These are phyloP conservation scores for Eolophus roseicapilla DNA, from an alignment of 2,113 vertebrate species.

Conservation along the genomic window DNA sequence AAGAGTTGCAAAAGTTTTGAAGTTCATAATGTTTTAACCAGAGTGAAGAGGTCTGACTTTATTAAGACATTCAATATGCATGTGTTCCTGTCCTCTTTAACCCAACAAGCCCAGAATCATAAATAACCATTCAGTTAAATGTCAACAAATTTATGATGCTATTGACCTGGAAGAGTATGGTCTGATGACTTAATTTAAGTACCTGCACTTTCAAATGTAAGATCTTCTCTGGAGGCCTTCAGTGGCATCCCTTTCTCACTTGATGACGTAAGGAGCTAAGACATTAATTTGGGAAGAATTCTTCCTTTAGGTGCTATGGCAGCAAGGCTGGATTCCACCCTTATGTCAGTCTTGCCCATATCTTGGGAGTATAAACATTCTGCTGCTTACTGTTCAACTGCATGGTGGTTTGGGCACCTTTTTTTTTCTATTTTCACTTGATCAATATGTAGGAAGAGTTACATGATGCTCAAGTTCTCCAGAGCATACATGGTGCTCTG, in stretches of 20 bases:
- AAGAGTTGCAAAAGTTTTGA: background rate
- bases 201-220: background rate
- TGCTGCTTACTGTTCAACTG: background rate
- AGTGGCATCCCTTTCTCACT: background rate
- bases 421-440: background rate
- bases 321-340: background rate
- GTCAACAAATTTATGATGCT: background rate
- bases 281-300: background rate
- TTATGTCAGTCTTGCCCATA: background rate
- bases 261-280: background rate
- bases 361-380: background rate
- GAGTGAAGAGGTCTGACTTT: background rate
- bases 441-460: background rate
- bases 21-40: background rate
- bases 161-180: background rate
- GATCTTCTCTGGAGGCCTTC: background rate
- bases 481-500: accelerated
- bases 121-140: background rate
- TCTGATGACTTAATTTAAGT: background rate
- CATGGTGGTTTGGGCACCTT: background rate
- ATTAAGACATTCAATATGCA: background rate
- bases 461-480: background rate
- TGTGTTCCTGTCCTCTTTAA: background rate
- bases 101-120: background rate
- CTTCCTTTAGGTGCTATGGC: background rate